Evolutionary conservation across 2,888 invertebrate species (phyloP).

Genomic region (Sicus ferrugineus): DNA sequence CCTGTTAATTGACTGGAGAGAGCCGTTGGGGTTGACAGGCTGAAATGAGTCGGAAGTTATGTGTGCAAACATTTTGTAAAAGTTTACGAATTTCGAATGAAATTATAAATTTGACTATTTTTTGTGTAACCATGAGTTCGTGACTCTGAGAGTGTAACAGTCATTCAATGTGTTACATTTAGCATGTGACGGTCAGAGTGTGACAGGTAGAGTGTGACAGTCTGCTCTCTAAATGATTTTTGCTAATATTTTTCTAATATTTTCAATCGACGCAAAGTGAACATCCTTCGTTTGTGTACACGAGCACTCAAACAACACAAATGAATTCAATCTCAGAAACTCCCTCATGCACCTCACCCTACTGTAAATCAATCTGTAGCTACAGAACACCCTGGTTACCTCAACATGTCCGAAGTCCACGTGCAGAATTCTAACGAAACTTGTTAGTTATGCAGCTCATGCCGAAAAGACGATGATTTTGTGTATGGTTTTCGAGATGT

Average conservation of each 20-base stretch:
- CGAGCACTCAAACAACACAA: neutral
- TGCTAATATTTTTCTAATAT: neutral
- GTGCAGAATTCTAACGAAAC: conserved; percentile 21
- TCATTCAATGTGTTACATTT: too few species aligned
- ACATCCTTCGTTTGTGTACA: neutral
- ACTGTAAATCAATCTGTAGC: too few species aligned
- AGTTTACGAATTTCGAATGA: too few species aligned
- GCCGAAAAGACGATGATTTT: conserved; percentile 19
- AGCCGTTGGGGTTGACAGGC: too few species aligned
- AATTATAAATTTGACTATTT: too few species aligned
- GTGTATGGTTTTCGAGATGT: conserved; percentile 3
- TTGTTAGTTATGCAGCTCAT: conserved; percentile 7
- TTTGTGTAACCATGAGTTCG: too few species aligned
- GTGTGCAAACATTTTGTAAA: neutral
- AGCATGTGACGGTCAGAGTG: too few species aligned
- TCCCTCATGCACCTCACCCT: neutral
- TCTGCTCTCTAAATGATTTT: conserved; percentile 3
- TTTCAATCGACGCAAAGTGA: neutral
- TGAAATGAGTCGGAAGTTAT: too few species aligned
- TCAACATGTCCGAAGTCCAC: conserved; percentile 14
- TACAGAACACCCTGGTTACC: too few species aligned
- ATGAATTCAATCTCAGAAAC: neutral
- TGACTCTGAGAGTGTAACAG: too few species aligned
- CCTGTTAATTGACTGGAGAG: too few species aligned
- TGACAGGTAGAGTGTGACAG: too few species aligned